These are phyloP conservation scores for Tetrao urogallus DNA, from an alignment of 2,113 vertebrate species.

Conservation along the genomic window DNA sequence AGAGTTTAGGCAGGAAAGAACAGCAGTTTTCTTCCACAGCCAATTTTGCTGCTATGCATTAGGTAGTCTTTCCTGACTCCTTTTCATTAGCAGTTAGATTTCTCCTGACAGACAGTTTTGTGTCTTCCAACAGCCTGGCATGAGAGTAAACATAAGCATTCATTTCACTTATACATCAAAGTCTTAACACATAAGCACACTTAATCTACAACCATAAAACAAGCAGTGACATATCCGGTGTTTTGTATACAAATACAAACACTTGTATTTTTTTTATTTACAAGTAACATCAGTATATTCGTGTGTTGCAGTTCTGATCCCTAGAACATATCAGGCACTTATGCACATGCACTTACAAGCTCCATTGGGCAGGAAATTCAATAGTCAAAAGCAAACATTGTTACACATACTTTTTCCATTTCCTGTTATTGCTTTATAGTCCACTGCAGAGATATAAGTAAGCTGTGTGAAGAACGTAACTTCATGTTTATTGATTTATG, in stretches of 20 bases:
- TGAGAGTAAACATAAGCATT: not conserved
- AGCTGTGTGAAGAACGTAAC: not conserved
- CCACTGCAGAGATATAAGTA: not conserved
- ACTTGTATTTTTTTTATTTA: not conserved
- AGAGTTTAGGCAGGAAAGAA: not conserved
- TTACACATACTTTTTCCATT: not conserved
- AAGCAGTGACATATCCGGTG: not conserved
- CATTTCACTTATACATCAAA: not conserved
- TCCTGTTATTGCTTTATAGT: not conserved
- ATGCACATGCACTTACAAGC: not conserved
- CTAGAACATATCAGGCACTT: not conserved
- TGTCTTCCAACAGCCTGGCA: not conserved
- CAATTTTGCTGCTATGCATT: not conserved
- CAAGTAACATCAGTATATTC: not conserved
- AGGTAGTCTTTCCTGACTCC: not conserved
- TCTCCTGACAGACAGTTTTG: not conserved
- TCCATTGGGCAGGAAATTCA: not conserved
- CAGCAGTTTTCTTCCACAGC: not conserved
- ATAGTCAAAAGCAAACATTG: not conserved
- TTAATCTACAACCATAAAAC: not conserved
- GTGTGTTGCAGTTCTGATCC: not conserved
- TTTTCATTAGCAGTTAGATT: not conserved
- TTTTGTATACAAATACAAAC: not conserved
- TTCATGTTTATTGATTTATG: not conserved
- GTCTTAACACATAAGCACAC: not conserved